These are phyloP conservation scores for Poeciliopsis turneri DNA, from an alignment of 2,797 vertebrate genomes.

Conservation along the genomic window DNA sequence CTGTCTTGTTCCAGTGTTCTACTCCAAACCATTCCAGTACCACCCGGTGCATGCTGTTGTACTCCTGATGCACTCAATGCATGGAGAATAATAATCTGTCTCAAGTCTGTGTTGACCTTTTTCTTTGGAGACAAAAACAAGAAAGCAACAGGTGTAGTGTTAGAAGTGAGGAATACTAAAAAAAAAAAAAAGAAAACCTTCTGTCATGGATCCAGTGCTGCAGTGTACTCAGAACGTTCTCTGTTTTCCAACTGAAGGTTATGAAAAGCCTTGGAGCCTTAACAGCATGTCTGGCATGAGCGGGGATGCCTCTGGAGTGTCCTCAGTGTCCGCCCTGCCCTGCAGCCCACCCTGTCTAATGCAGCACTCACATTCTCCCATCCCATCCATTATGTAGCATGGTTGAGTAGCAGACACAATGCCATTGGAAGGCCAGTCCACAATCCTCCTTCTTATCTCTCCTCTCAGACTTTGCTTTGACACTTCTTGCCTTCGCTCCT, in stretches of 20 bases:
- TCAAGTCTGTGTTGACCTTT: conserved; percentile 80
- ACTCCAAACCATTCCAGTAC: conserved; percentile 83
- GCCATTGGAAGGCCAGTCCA: conserved; percentile 84
- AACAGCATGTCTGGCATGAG: conserved; percentile 90
- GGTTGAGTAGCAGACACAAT: conserved; percentile 90
- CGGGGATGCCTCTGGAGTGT: conserved; percentile 87
- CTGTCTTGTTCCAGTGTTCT: conserved; percentile 60
- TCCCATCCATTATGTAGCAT: conserved; percentile 93
- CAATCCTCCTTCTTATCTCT: conserved; percentile 62
- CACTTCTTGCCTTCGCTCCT: conserved; percentile 63
- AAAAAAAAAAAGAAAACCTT: conserved; percentile 37
- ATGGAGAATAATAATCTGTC: conserved; percentile 87
- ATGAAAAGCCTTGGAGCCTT: conserved; percentile 92
- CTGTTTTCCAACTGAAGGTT: conserved; percentile 91
- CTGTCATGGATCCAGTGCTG: conserved; percentile 87
- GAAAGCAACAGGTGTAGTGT: conserved; percentile 81
- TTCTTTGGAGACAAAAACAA: conserved; percentile 81
- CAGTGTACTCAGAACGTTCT: conserved; percentile 88
- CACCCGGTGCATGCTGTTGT: conserved; percentile 86
- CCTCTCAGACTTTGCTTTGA: conserved; percentile 66
- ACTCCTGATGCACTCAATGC: conserved; percentile 75
- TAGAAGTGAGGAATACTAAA: conserved; percentile 56
- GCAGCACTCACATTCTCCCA: conserved; percentile 90
- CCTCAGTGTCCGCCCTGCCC: conserved; percentile 89
- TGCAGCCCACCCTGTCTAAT: conserved; percentile 91